phyloP scores from a whole-genome alignment of 1,140 invertebrate species.

The Stenopsyche tienmushanensis region DNA sequence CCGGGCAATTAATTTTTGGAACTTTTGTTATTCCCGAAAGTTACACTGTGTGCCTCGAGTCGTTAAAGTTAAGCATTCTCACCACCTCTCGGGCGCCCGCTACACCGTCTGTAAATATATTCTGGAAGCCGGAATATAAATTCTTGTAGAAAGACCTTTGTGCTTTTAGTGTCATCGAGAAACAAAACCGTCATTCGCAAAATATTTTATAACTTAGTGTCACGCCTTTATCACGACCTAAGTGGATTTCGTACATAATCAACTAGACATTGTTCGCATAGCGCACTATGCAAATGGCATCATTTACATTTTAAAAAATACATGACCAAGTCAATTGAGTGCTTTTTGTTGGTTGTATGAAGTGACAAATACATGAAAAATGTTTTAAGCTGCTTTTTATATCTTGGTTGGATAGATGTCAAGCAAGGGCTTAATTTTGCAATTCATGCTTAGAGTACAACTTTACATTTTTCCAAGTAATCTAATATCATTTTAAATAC shows the following conservation, averaged over 20 bases:
- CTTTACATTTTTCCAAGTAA: no score
- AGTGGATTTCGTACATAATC: neutral
- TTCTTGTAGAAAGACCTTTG: neutral
- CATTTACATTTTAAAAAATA: neutral
- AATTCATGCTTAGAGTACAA: no score
- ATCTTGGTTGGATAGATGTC: no score
- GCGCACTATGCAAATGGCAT: neutral
- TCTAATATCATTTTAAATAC: no score
- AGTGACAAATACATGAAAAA: neutral
- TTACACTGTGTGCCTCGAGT: constrained; percentile 3
- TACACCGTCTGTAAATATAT: neutral
- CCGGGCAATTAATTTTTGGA: constrained; percentile 37
- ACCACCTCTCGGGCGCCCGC: neutral
- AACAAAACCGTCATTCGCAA: neutral
- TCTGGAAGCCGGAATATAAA: neutral
- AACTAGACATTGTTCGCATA: neutral
- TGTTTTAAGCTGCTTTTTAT: no score
- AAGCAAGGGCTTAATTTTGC: neutral
- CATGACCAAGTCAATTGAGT: neutral
- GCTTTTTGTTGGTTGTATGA: neutral
- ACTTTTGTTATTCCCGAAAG: constrained; percentile 36
- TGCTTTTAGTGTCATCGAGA: neutral
- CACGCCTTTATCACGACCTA: no score
- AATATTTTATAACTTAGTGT: neutral
- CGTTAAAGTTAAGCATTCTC: constrained; percentile 20